Base-by-base conservation (phyloP, 1,140 invertebrate genomes). In the Aphelinus certus region DNA sequence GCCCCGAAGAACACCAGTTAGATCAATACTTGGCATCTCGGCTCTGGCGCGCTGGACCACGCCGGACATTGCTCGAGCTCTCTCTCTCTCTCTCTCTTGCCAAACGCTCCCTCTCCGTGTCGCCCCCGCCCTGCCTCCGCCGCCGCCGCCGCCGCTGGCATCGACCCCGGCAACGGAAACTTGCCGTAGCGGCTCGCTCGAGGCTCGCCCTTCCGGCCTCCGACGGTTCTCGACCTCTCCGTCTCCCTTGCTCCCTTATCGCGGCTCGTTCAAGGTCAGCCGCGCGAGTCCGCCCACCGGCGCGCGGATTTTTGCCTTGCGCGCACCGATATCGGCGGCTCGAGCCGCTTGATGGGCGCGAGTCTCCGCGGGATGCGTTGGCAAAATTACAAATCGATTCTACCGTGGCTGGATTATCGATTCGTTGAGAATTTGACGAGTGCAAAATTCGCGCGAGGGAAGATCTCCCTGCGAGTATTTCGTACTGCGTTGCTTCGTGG, bases 1-100 rank as follows among this genome's bases (percentile, higher is more conserved):
- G 26, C 26, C 26, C 26, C 26, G 81, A 83, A 84, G 84, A 79
- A 83, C 81, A 80, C 80, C 84, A 81, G 82, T 85, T 85, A 87
- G 87, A 87, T 88, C 87, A 88, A 88, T 88, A 88, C 87, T 88
- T 70, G 83, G 86, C 84, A 87, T 87, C 85, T 88, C 84, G 83
- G 82, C 6, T 26, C 10, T 49, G 7, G 48, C 79, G 76, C 81
- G 84, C 86, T 85, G 87, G 87, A 87, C 86, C 85, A 86, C 73
- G 82, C 86, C 82, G 87, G 86, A 88, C 26, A 26, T 26, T 26
- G 26, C 26, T 26, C 26, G 26, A 26, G 26, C 26, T 26, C 26
- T 26, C 26, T 86, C 75, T 77, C 73, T 51, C 55, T 77, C 48
- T 70, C 49, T 65, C 60, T 73, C 53, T 42, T 48, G 45, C 9